Conservation (phyloP, 2,113 vertebrate species). For the Hassar affinis region DNA sequence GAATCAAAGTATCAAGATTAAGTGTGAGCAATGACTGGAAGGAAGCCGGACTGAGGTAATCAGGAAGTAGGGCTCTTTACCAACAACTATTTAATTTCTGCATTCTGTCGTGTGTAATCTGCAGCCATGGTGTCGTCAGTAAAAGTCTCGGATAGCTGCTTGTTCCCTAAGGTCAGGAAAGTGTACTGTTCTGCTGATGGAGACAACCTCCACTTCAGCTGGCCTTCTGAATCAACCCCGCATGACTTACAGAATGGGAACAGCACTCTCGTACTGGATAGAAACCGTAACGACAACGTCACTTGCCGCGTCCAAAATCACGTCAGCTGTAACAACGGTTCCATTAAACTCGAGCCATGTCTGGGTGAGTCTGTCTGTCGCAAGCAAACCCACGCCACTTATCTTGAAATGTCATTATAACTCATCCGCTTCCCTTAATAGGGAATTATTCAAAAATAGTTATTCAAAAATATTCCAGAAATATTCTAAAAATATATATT, state of each 20-base stretch:
- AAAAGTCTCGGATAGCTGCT: background rate
- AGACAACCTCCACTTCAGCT: background rate
- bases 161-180: background rate
- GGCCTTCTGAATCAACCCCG: background rate
- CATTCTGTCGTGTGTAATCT: background rate
- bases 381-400: too few relatives aligned
- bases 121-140: constrained; percentile 13
- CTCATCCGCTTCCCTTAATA: too few relatives aligned
- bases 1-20: background rate
- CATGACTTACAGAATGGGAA: background rate
- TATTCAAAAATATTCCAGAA: too few relatives aligned
- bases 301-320: background rate
- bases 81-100: background rate
- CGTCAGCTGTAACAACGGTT: background rate
- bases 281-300: background rate
- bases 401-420: too few relatives aligned
- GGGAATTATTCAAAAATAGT: too few relatives aligned
- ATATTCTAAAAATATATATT: too few relatives aligned
- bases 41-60: background rate
- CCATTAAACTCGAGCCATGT: background rate
- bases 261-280: background rate
- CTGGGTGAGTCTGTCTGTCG: background rate
- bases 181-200: background rate
- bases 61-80: background rate
- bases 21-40: background rate